Conservation (phyloP, 2,113 vertebrate genomes). For the Acanthochromis polyacanthus region DNA sequence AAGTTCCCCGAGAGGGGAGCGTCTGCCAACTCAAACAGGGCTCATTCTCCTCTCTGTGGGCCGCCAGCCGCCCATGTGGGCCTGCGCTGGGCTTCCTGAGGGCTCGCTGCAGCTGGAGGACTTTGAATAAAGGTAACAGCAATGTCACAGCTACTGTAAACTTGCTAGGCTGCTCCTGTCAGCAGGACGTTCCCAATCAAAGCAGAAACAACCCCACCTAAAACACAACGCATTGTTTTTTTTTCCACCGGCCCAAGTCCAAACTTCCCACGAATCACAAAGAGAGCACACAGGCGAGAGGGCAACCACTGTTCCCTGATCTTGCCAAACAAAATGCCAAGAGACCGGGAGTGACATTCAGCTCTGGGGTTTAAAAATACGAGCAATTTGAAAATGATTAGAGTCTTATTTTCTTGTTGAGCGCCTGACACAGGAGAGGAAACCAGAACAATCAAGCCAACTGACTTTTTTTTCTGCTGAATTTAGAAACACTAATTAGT, state of each 20-base stretch:
- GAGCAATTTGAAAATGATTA: slow-evolving; percentile 83
- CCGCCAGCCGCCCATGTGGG: slow-evolving; percentile 91
- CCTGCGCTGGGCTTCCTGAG: slow-evolving; percentile 92
- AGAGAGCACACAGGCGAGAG: slow-evolving; percentile 69
- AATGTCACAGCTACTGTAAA: slow-evolving; percentile 95
- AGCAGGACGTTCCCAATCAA: slow-evolving; percentile 88
- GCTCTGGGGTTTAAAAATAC: slow-evolving; percentile 75
- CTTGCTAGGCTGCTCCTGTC: slow-evolving; percentile 86
- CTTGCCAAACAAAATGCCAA: slow-evolving; percentile 81
- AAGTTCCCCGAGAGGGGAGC: slow-evolving; percentile 91
- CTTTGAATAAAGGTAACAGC: slow-evolving; percentile 92
- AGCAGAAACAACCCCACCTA: slow-evolving; percentile 83
- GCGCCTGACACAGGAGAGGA: slow-evolving; percentile 83
- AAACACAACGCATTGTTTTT: slow-evolving; percentile 74
- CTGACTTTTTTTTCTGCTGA: slow-evolving; percentile 79
- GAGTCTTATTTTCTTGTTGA: slow-evolving; percentile 84
- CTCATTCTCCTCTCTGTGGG: slow-evolving; percentile 89
- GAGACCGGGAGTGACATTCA: slow-evolving; percentile 79
- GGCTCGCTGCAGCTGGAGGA: slow-evolving; percentile 94
- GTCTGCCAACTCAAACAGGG: slow-evolving; percentile 96
- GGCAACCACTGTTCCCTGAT: slow-evolving; percentile 71
- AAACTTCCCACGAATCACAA: slow-evolving; percentile 81
- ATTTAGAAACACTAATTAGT: slow-evolving; percentile 91
- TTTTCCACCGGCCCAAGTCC: slow-evolving; percentile 47
- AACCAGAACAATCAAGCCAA: slow-evolving; percentile 86